Base-by-base conservation (phyloP, 2,113 vertebrate species). In the Brachionichthys hirsutus region DNA sequence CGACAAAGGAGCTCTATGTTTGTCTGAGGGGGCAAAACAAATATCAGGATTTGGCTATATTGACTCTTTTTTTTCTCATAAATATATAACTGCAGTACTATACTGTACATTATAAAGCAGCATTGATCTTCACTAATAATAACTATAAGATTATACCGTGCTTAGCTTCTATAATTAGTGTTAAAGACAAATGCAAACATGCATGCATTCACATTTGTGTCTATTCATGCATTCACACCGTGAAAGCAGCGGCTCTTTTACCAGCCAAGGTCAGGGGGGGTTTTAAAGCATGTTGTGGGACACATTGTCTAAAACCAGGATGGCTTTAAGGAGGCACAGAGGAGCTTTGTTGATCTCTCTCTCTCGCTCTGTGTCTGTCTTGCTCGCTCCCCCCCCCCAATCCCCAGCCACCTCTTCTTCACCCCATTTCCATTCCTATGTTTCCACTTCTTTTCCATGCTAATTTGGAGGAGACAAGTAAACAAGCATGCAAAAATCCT, bases 391-490 rank as follows among this genome's bases (percentile, higher is more conserved):
- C 53, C 81, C 71, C 58, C 80, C 73, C 88, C 79, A 30, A 64
- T 52, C 42, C 42, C 62, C 68, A 50, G 78, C 36, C 55, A 62
- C 63, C 72, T 83, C 72, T 80, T 79, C 73, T 80, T 79, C 73
- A 75, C 67, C 78, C 87, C 86, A 88, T 85, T 86, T 76, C 76
- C 84, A 58, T 62, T 86, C n/a, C n/a, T n/a, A n/a, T n/a, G n/a
- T 88, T 89, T 85, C 84, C 81, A 75, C 72, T 73, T 86, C 64
- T 88, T 87, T 88, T 83, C 84, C 85, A 88, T 88, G 82, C 84
- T 89, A 89, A 88, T 90, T 50, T 87, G 78, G 43, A 54, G 64
- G 61, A 60, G 18, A 14, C n/a, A 16, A n/a, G 12, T 9, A 78
- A 70, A 69, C 36, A 12, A 62, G 67, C 24, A 30, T 6, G 8